Conservation (phyloP, 2,797 vertebrate species). For the Passerculus sandwichensis region DNA sequence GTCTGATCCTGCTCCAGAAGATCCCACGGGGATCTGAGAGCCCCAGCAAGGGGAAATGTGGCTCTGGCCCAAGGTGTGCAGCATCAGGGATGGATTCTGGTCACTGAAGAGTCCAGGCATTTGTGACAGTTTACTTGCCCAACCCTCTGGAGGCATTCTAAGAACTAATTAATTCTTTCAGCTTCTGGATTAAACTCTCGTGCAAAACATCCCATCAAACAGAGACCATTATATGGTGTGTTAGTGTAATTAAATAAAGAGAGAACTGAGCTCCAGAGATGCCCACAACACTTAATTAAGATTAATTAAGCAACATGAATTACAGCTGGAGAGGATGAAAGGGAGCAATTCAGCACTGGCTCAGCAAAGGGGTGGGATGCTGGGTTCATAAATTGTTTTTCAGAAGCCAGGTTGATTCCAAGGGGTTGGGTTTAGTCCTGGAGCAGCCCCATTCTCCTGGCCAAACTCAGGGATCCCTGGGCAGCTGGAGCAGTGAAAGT, state of each 20-base stretch:
- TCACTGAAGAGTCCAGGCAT: background rate
- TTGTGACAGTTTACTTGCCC: background rate
- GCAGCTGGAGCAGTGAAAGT: background rate
- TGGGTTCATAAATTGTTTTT: background rate
- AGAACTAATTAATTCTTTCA: conserved; percentile 35
- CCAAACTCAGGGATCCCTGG: background rate
- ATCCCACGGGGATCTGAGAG: background rate
- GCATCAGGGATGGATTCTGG: background rate
- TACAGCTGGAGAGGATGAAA: conserved; percentile 52
- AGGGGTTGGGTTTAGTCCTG: background rate
- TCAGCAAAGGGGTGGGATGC: background rate
- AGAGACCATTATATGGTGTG: background rate
- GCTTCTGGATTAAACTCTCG: conserved; percentile 8
- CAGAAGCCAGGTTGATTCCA: background rate
- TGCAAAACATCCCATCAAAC: conserved; percentile 34
- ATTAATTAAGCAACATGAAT: conserved; percentile 59
- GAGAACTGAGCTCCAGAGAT: conserved; percentile 45
- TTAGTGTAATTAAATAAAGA: conserved; percentile 53
- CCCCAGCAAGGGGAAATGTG: background rate
- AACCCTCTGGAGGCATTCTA: background rate
- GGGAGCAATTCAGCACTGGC: background rate
- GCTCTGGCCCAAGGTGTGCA: background rate
- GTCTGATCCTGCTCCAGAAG: background rate
- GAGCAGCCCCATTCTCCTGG: background rate
- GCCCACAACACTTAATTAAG: conserved; percentile 55